Base-by-base conservation (phyloP, 1,140 invertebrate genomes). In the Bombus difficillimus region DNA sequence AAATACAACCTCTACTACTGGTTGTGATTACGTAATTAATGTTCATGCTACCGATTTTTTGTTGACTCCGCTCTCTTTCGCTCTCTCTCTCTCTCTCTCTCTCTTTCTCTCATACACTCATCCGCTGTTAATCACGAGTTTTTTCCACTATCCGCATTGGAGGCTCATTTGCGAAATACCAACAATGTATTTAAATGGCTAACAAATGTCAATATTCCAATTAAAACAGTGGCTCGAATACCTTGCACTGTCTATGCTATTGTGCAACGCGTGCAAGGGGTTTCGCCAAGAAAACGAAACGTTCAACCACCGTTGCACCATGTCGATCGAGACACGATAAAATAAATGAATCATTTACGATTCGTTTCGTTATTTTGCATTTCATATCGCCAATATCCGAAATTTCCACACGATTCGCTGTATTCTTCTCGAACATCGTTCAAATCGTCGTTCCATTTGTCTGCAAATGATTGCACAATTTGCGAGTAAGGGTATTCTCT, bases 261-360 rank as follows among this genome's bases (percentile, higher is more conserved):
- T 71, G 25, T 47, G 62, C 73, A 34, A 77, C 41, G 25, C 1
- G 0, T 2, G 39, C 15, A 28, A 77, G 69, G 47, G 43, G 3
- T 83, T 74, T 72, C 68, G 69, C 37, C 34, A 59, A 64, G 34
- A 28, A 57, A 82, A 82, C 15, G 18, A n/a, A 76, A 68, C 59
- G 15, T 64, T 8, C 18, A n/a, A 9, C 4, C 39, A 8, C 28
- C 18, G 41, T 82, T 82, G 71, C 80, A 12, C 47, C 80, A 82
- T 0, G 28, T 43, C 2, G 69, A 6, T 25, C 15, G 12, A 13
- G 13, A 8, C 25, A 0, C 37, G 68, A 71, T 79, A 81, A 34
- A 57, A 25, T 10, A 28, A 25, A 12, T 53, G 76, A 80, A 28
- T 85, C 83, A 85, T 6, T 28, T 37, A 15, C 18, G 18, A 32